phyloP scores from a whole-genome alignment of 2,113 vertebrate genomes.

The Gobiocypris rarus region DNA sequence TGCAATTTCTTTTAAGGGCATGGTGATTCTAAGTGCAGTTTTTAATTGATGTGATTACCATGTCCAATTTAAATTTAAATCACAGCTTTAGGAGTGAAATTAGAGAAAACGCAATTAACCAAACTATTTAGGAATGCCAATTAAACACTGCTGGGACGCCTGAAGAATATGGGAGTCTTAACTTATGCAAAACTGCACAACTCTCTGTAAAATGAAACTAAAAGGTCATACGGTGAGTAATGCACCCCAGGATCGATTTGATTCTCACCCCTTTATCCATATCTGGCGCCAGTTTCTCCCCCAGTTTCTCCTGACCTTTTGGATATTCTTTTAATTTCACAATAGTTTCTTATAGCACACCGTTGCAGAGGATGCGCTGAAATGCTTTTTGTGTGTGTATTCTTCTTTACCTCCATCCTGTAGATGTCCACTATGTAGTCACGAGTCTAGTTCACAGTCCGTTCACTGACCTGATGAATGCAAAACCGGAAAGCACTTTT shows the following conservation, averaged over 20 bases:
- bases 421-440: not conserved
- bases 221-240: slow-evolving; percentile 14
- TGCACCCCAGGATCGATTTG: not conserved
- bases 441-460: not conserved
- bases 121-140: slow-evolving; percentile 8
- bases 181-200: slow-evolving; percentile 6
- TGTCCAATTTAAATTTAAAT: slow-evolving; percentile 33
- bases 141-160: not conserved
- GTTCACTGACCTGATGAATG: not conserved
- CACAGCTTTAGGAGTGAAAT: not conserved
- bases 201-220: not conserved
- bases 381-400: not conserved
- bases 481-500: not conserved
- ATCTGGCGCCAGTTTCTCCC: not conserved
- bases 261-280: slow-evolving; percentile 1
- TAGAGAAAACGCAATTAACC: slow-evolving; percentile 5
- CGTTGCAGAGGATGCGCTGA: not conserved
- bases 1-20: not conserved
- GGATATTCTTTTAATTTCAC: not conserved
- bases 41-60: slow-evolving; percentile 26
- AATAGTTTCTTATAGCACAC: not conserved
- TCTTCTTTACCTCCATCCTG: not conserved
- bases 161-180: not conserved
- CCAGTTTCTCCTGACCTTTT: slow-evolving; percentile 19
- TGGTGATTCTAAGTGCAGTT: not conserved